Evolutionary conservation across 2,888 invertebrate genomes (phyloP).

Genomic region (Spilarctia lutea): DNA sequence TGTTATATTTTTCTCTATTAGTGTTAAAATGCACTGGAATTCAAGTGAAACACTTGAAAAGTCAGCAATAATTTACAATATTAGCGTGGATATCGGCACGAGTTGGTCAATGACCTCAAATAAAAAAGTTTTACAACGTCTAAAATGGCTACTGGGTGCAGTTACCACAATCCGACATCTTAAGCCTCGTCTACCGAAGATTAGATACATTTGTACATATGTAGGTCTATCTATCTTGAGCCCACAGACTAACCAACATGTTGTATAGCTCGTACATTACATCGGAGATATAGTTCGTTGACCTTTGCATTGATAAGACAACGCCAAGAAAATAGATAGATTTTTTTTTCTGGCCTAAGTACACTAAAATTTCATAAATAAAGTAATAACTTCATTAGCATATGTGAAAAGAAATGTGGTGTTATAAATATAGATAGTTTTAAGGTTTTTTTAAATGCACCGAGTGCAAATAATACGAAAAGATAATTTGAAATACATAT

Average conservation of each 20-base stretch:
- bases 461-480: too few relatives aligned
- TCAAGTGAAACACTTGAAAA: background rate
- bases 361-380: too few relatives aligned
- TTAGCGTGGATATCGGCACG: background rate
- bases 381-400: too few relatives aligned
- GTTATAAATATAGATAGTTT: too few relatives aligned
- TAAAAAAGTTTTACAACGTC: background rate
- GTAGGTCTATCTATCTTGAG: slow-evolving; percentile 4
- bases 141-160: background rate
- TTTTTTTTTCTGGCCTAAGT: background rate
- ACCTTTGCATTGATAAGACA: slow-evolving; percentile 10
- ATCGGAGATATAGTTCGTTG: background rate
- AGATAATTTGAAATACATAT: too few relatives aligned
- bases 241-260: slow-evolving; percentile 10
- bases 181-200: slow-evolving; percentile 16
- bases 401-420: too few relatives aligned
- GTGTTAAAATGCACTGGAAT: background rate
- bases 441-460: too few relatives aligned
- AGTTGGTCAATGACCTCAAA: background rate
- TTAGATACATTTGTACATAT: slow-evolving; percentile 10
- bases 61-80: background rate
- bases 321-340: background rate
- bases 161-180: slow-evolving; percentile 4
- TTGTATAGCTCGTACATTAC: background rate
- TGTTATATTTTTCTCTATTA: background rate